Percentiles rank a stretch among this genome's conserved stretches.
phyloP scores from a whole-genome alignment of 2,113 vertebrate genomes.

The Gavialis gangeticus region DNA sequence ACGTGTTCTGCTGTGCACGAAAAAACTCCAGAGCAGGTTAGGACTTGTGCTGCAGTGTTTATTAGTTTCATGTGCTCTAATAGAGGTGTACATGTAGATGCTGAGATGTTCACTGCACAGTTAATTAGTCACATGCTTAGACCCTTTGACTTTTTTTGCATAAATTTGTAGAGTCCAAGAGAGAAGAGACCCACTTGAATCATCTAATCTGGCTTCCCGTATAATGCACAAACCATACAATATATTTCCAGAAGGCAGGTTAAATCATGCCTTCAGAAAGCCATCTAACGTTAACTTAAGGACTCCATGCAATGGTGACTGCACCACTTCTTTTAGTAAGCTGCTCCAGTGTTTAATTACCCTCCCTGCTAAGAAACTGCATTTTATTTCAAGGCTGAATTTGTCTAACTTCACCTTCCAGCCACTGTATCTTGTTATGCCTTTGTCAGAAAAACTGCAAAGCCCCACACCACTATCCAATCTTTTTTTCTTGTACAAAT shows the following conservation, averaged over 20 bases:
- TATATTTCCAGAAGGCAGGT: neutral
- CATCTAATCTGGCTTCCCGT: neutral
- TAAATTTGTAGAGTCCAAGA: neutral
- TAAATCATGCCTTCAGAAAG: constrained; percentile 1
- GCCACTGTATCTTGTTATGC: constrained; percentile 23
- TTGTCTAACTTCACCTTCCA: neutral
- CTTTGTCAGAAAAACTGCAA: constrained; percentile 36
- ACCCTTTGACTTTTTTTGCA: neutral
- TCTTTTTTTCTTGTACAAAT: constrained; percentile 55
- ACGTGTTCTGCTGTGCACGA: too few relatives aligned
- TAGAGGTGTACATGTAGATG: too few relatives aligned
- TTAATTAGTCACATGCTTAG: too few relatives aligned
- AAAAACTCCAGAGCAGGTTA: neutral
- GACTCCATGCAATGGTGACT: constrained; percentile 7
- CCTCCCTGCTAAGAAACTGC: constrained; percentile 55
- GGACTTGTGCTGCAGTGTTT: neutral
- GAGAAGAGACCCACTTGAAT: neutral
- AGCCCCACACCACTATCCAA: neutral
- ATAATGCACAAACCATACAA: neutral
- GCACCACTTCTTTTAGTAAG: constrained; percentile 39
- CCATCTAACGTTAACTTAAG: constrained; percentile 30
- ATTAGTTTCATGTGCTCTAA: neutral
- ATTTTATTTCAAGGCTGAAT: constrained; percentile 48
- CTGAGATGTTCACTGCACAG: too few relatives aligned
- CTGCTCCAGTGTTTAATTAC: constrained; percentile 62